These are phyloP conservation scores for Rhynchomys soricoides DNA, from an alignment of 2,113 vertebrate genomes.

Conservation along the genomic window DNA sequence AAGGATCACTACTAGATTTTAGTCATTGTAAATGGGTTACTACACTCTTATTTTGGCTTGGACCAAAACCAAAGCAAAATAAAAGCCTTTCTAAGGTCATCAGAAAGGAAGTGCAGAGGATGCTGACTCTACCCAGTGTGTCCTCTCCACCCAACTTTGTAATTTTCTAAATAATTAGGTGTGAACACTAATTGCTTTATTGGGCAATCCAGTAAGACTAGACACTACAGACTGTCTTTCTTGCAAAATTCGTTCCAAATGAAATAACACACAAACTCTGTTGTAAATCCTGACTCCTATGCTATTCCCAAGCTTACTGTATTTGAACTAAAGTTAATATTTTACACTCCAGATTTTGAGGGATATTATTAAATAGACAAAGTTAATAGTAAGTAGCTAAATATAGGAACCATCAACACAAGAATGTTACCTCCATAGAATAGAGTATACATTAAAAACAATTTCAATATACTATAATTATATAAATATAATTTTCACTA, in stretches of 20 bases:
- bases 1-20: slow-evolving; percentile 16
- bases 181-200: slow-evolving; percentile 62
- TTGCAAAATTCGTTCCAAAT: slow-evolving; percentile 62
- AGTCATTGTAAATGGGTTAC: slow-evolving; percentile 48
- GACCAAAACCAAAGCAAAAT: slow-evolving; percentile 6
- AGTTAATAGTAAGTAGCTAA: slow-evolving; percentile 12
- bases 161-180: slow-evolving; percentile 68
- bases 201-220: slow-evolving; percentile 56
- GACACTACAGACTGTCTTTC: slow-evolving; percentile 4
- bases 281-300: slow-evolving; percentile 32
- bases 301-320: background rate
- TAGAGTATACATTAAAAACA: background rate
- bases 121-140: background rate
- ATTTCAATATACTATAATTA: background rate
- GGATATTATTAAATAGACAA: background rate
- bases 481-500: background rate
- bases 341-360: slow-evolving; percentile 40
- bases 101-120: slow-evolving; percentile 52
- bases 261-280: slow-evolving; percentile 30
- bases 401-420: background rate
- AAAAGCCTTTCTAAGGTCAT: slow-evolving; percentile 30
- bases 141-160: slow-evolving; percentile 16
- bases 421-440: background rate
- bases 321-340: slow-evolving; percentile 26
- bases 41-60: slow-evolving; percentile 32